These are phyloP conservation scores for Marmota flaviventris DNA, from an alignment of 2,113 vertebrate species.

Conservation along the genomic window DNA sequence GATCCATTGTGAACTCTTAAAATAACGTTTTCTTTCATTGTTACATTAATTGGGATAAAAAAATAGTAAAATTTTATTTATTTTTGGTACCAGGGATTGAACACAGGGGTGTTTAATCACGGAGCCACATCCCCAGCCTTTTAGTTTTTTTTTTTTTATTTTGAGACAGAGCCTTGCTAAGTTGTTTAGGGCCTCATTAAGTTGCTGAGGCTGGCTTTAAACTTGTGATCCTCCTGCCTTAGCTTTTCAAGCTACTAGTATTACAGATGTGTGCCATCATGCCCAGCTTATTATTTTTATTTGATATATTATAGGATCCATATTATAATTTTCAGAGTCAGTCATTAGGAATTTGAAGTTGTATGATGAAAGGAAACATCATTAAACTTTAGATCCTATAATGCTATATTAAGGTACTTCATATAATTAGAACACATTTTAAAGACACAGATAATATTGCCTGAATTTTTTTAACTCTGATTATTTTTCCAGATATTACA, in stretches of 20 bases:
- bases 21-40: not conserved
- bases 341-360: not conserved
- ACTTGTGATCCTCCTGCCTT: too few species aligned
- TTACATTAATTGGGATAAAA: not conserved
- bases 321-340: not conserved
- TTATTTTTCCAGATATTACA: slow-evolving; percentile 16
- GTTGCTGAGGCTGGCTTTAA: too few species aligned
- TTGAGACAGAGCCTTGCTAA: too few species aligned
- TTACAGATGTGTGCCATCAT: too few species aligned
- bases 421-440: not conserved
- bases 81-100: too few species aligned
- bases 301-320: not conserved
- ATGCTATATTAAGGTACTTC: not conserved
- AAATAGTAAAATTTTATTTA: not conserved
- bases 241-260: too few species aligned
- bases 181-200: too few species aligned
- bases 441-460: not conserved
- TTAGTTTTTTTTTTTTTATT: too few species aligned
- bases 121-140: too few species aligned
- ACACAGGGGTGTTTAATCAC: too few species aligned
- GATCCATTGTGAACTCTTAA: not conserved
- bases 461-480: not conserved
- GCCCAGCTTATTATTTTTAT: not conserved
- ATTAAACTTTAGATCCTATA: not conserved
- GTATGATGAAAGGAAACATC: not conserved